Percentiles rank a stretch among this genome's conserved stretches.
Evolutionary conservation across 2,797 vertebrate species (phyloP).

Genomic region (Coreius guichenoti): DNA sequence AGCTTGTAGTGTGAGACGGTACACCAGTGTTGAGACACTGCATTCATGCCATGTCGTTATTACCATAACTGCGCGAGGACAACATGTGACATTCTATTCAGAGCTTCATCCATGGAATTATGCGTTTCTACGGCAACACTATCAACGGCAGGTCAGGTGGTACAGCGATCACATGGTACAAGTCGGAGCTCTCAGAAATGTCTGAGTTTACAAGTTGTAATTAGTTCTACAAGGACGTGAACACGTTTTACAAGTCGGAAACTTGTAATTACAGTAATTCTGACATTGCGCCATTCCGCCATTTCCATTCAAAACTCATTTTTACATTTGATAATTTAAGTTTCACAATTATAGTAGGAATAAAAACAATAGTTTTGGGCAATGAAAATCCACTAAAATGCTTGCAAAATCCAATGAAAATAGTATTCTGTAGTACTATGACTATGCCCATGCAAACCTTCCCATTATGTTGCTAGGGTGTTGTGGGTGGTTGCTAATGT

Average conservation of each 20-base stretch:
- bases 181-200: too few species aligned
- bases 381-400: not conserved
- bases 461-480: not conserved
- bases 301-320: not conserved
- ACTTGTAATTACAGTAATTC: not conserved
- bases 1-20: not conserved
- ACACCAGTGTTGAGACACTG: not conserved
- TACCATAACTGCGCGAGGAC: not conserved
- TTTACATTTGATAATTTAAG: not conserved
- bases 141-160: not conserved
- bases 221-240: not conserved
- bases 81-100: rapidly evolving
- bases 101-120: not conserved
- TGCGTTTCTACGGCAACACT: not conserved
- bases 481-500: not conserved
- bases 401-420: not conserved
- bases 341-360: not conserved
- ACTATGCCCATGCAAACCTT: not conserved
- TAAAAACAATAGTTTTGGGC: not conserved
- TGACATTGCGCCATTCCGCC: not conserved
- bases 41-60: not conserved
- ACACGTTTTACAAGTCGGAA: not conserved
- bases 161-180: not conserved
- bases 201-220: not conserved
- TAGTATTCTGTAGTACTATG: not conserved